A percentile compares a stretch with the other conserved stretches of the same genome.
Evolutionary conservation across 2,888 invertebrate genomes (phyloP).

Genomic region (Dastarcus helophoroides): DNA sequence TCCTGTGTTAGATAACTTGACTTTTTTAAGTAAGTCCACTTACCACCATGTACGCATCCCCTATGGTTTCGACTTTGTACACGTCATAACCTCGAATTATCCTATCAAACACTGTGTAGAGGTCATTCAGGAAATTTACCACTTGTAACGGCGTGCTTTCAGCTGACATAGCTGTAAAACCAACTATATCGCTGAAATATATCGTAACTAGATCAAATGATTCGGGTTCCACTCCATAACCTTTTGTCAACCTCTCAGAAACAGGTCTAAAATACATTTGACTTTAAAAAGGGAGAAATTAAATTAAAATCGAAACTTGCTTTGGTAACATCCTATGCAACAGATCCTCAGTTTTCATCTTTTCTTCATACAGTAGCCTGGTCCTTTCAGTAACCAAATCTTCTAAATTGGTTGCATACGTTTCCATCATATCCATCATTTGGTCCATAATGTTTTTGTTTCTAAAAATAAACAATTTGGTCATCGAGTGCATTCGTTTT

Average conservation of each 20-base stretch:
- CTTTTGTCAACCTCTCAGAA: slow-evolving; percentile 75
- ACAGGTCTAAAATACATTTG: slow-evolving; percentile 54
- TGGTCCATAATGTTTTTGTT: slow-evolving; percentile 90
- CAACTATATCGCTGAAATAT: slow-evolving; percentile 95
- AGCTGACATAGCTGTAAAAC: slow-evolving; percentile 91
- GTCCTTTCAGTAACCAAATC: slow-evolving; percentile 89
- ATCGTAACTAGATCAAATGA: slow-evolving; percentile 89
- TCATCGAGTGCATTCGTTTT: too few relatives aligned
- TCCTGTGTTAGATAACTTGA: too few relatives aligned
- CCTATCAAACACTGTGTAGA: slow-evolving; percentile 93
- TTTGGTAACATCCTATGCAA: slow-evolving; percentile 90
- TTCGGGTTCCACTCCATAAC: slow-evolving; percentile 85
- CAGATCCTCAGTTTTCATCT: slow-evolving; percentile 86
- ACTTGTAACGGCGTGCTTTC: slow-evolving; percentile 82
- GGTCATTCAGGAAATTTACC: slow-evolving; percentile 93
- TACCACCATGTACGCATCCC: slow-evolving; percentile 70
- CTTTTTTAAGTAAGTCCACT: slow-evolving; percentile 27
- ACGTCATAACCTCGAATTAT: slow-evolving; percentile 96
- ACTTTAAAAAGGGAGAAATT: slow-evolving; percentile 1
- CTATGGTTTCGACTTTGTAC: slow-evolving; percentile 95
- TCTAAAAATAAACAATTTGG: too few relatives aligned
- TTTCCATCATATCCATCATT: slow-evolving; percentile 98
- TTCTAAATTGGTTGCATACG: slow-evolving; percentile 89
- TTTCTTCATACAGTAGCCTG: slow-evolving; percentile 78
- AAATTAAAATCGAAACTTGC: slow-evolving; percentile 36